phyloP scores from a whole-genome alignment of 1,140 invertebrate species.

The Littorina saxatilis region DNA sequence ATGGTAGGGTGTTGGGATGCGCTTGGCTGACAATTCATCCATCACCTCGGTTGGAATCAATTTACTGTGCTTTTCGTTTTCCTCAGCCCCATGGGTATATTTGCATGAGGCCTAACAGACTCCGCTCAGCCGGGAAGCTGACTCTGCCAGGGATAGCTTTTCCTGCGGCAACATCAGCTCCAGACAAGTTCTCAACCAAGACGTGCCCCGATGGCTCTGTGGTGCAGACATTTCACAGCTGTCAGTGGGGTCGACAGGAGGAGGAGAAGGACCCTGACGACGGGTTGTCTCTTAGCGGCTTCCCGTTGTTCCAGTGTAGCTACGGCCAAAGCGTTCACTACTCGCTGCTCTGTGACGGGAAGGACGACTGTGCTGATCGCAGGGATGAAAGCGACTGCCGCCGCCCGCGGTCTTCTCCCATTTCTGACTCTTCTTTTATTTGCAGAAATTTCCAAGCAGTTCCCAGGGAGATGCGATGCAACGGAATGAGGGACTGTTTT shows the following conservation, averaged over 20 bases:
- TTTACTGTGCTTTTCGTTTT: not conserved
- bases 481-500: conserved; percentile 36
- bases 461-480: not conserved
- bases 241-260: not conserved
- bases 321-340: too few species aligned
- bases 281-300: too few species aligned
- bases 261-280: not conserved
- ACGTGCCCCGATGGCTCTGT: too few species aligned
- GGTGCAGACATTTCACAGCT: too few species aligned
- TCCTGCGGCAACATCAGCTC: not conserved
- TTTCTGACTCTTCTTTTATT: too few species aligned
- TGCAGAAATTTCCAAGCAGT: too few species aligned
- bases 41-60: not conserved
- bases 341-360: too few species aligned
- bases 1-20: not conserved
- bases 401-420: too few species aligned
- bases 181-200: conserved; percentile 8
- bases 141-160: not conserved
- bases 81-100: not conserved
- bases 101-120: conserved; percentile 15
- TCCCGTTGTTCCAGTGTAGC: too few species aligned
- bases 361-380: too few species aligned
- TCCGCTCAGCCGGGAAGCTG: not conserved
- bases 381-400: too few species aligned
- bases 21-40: not conserved